Evolutionary conservation across 2,797 vertebrate species (phyloP).

Genomic region (Lithobates sylvaticus): DNA sequence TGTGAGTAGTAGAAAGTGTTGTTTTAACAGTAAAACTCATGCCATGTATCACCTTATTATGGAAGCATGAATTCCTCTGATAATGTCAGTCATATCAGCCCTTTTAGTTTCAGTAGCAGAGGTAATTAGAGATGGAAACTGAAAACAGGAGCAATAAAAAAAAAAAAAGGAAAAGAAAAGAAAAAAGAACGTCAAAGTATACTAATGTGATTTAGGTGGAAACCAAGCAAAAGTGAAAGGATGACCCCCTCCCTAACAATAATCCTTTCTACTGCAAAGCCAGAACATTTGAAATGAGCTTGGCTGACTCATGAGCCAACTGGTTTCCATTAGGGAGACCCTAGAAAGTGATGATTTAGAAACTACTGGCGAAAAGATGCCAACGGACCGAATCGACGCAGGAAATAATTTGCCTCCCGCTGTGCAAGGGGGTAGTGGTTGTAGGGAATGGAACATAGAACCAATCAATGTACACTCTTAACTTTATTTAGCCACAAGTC

Average conservation of each 20-base stretch:
- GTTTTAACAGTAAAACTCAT: not conserved
- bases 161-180: constrained; percentile 25
- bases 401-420: constrained; percentile 61
- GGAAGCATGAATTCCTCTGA: not conserved
- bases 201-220: constrained; percentile 43
- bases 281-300: constrained; percentile 48
- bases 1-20: not conserved
- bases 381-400: constrained; percentile 59
- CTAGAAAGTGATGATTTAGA: constrained; percentile 59
- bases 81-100: not conserved
- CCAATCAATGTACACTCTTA: constrained; percentile 31
- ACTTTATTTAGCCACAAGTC: constrained; percentile 4
- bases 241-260: constrained; percentile 40
- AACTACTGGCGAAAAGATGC: constrained; percentile 59
- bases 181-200: constrained; percentile 12
- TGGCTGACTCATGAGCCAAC: constrained; percentile 45
- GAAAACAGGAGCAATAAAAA: constrained; percentile 20
- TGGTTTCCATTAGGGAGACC: constrained; percentile 58
- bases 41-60: not conserved
- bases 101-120: constrained; percentile 16
- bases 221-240: constrained; percentile 58
- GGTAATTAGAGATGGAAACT: constrained; percentile 31
- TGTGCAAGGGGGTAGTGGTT: constrained; percentile 38
- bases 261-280: constrained; percentile 49
- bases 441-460: constrained; percentile 30